Evolutionary conservation across 1,140 invertebrate species (phyloP).

Genomic region (honey bee (Apis mellifera)): DNA sequence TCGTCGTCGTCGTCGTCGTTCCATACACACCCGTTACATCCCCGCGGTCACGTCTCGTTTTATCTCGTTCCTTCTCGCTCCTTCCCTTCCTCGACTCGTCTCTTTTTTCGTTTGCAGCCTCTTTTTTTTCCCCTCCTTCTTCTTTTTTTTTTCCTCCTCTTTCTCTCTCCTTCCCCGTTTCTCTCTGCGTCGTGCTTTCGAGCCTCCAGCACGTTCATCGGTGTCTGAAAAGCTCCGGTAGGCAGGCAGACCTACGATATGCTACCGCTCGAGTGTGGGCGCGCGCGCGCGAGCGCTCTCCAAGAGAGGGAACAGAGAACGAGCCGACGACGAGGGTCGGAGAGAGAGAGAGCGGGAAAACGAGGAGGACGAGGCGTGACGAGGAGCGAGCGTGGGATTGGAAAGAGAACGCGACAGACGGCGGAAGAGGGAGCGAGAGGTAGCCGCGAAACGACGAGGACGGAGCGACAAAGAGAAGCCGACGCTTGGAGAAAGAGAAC

Average conservation of each 20-base stretch:
- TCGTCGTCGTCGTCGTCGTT: constrained; percentile 1
- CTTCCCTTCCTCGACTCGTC: not conserved
- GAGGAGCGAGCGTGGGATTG: constrained; percentile 1
- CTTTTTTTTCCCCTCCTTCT: constrained; percentile 14
- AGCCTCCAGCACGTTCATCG: constrained; percentile 31
- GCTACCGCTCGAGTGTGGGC: constrained; percentile 61
- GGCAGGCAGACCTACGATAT: constrained; percentile 61
- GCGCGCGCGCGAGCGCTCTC: constrained; percentile 26
- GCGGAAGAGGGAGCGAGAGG: constrained; percentile 11
- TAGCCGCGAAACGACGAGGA: constrained; percentile 38
- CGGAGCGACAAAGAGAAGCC: constrained; percentile 44
- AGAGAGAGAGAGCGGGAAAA: constrained; percentile 22
- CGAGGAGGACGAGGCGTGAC: constrained; percentile 22
- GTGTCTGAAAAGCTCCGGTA: constrained; percentile 65
- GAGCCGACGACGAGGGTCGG: not conserved
- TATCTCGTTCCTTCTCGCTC: constrained; percentile 42
- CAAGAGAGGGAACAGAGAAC: constrained; percentile 3
- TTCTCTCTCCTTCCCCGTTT: not conserved
- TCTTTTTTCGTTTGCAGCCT: constrained; percentile 20
- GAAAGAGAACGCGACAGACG: not conserved
- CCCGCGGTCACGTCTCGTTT: constrained; percentile 48
- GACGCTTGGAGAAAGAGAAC: constrained; percentile 40
- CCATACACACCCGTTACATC: constrained; percentile 64
- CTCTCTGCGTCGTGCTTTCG: constrained; percentile 17
- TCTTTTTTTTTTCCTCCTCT: constrained; percentile 2